phyloP scores from a whole-genome alignment of 2,797 vertebrate species.

The Fistularia commersonii region DNA sequence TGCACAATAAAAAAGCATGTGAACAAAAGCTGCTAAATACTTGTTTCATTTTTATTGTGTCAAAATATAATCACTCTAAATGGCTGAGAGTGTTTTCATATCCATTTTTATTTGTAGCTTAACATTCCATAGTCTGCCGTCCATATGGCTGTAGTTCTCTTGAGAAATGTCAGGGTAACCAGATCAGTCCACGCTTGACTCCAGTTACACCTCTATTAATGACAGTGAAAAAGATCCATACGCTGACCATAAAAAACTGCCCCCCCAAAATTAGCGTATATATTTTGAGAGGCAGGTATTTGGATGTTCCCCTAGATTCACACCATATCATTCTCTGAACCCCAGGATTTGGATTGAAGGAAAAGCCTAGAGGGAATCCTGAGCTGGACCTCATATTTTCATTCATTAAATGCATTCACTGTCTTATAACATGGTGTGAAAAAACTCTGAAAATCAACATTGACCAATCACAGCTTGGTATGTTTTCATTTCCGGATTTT shows the following conservation, averaged over 20 bases:
- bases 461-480: no score
- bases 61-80: not conserved
- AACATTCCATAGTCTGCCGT: slow-evolving; percentile 54
- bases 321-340: slow-evolving; percentile 22
- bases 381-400: not conserved
- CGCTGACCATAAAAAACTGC: slow-evolving; percentile 56
- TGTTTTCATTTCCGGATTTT: no score
- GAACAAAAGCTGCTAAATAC: not conserved
- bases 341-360: no score
- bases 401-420: no score
- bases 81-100: slow-evolving; percentile 27
- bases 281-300: slow-evolving; percentile 55
- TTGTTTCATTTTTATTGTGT: not conserved
- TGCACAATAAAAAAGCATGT: not conserved
- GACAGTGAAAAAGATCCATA: slow-evolving; percentile 61
- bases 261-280: slow-evolving; percentile 61
- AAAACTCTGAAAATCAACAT: no score
- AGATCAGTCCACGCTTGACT: slow-evolving; percentile 60
- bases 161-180: slow-evolving; percentile 73
- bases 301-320: slow-evolving; percentile 47
- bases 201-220: slow-evolving; percentile 69
- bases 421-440: no score
- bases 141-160: slow-evolving; percentile 49
- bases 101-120: slow-evolving; percentile 69
- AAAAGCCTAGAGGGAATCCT: not conserved